Evolutionary conservation across 2,888 invertebrate genomes (phyloP).

Genomic region (Melipona bicolor): DNA sequence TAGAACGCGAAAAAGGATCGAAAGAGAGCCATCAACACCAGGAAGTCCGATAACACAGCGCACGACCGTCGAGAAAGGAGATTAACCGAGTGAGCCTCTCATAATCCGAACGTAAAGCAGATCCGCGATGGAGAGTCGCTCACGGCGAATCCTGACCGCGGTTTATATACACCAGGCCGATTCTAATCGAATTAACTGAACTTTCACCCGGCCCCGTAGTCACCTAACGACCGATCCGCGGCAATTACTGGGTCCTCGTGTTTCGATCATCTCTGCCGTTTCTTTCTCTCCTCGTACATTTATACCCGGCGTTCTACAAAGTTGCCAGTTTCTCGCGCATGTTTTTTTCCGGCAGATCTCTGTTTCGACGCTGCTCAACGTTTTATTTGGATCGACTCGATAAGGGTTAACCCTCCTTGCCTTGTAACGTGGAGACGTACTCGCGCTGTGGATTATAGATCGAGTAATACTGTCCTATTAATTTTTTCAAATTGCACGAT

Average conservation of each 20-base stretch:
- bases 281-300: constrained; percentile 3
- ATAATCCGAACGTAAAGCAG: constrained; percentile 63
- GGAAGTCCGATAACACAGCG: constrained; percentile 56
- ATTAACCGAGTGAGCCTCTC: constrained; percentile 51
- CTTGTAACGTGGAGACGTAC: too few species aligned
- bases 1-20: constrained; percentile 36
- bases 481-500: too few species aligned
- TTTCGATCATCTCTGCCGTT: constrained; percentile 43
- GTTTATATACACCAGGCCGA: constrained; percentile 69
- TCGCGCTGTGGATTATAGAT: too few species aligned
- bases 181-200: constrained; percentile 79
- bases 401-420: neutral
- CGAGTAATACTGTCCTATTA: too few species aligned
- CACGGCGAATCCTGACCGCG: constrained; percentile 71
- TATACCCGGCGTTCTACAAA: neutral
- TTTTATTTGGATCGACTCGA: neutral
- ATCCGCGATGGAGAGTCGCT: constrained; percentile 65
- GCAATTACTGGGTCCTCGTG: constrained; percentile 69
- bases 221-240: constrained; percentile 64
- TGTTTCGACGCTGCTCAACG: neutral
- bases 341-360: constrained; percentile 15
- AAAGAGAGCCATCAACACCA: constrained; percentile 50
- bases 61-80: constrained; percentile 47
- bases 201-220: constrained; percentile 74
- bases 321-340: constrained; percentile 28